A percentile compares a stretch with the other conserved stretches of the same genome.
These are phyloP conservation scores for Brachionus koreanus DNA, from an alignment of 1,140 invertebrate genomes.

Conservation along the genomic window DNA sequence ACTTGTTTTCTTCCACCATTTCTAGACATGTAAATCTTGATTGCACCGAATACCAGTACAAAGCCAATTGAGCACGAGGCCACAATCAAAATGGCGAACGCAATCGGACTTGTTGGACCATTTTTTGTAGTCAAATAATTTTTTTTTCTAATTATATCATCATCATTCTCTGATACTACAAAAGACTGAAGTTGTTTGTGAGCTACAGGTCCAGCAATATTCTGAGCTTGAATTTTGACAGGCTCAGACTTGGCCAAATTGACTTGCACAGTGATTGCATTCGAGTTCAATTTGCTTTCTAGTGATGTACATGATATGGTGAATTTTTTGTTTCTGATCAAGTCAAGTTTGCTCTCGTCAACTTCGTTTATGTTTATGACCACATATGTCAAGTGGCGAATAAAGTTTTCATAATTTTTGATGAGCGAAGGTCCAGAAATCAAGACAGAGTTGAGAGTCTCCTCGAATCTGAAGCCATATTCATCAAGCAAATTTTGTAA, in stretches of 20 bases:
- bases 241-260: not conserved
- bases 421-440: not conserved
- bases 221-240: not conserved
- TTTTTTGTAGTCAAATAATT: not conserved
- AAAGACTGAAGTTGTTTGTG: slow-evolving; percentile 16
- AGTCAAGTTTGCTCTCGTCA: not conserved
- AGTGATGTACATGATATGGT: not conserved
- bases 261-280: not conserved
- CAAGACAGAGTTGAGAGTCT: not conserved
- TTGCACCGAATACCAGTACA: slow-evolving; percentile 37
- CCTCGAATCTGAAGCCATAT: slow-evolving; percentile 22
- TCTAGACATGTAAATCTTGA: not conserved
- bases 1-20: not conserved
- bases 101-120: not conserved
- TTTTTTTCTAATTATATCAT: slow-evolving; percentile 2
- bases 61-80: slow-evolving; percentile 9
- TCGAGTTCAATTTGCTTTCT: not conserved
- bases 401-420: slow-evolving; percentile 40
- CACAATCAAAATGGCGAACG: slow-evolving; percentile 3
- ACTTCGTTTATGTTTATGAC: slow-evolving; percentile 35
- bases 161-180: slow-evolving; percentile 27
- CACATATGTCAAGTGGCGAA: slow-evolving; percentile 36
- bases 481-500: slow-evolving; percentile 42
- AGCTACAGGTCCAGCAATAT: not conserved
- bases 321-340: slow-evolving; percentile 34